Percentiles rank a stretch among this genome's conserved stretches.
These are phyloP conservation scores for Cettia cetti DNA, from an alignment of 2,113 vertebrate genomes.

Conservation along the genomic window DNA sequence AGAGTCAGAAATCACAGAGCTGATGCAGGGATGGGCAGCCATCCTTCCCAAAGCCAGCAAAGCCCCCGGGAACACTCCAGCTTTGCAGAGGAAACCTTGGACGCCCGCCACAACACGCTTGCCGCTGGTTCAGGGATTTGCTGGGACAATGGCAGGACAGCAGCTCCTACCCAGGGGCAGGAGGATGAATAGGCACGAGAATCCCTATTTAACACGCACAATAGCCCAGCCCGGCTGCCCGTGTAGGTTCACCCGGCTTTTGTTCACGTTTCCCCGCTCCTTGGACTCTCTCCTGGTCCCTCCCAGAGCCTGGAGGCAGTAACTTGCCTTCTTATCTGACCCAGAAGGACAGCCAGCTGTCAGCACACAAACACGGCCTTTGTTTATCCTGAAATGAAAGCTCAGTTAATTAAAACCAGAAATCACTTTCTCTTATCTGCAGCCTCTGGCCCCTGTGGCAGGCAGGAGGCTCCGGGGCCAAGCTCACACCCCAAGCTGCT, in stretches of 20 bases:
- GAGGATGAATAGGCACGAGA: background rate
- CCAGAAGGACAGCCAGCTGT: conserved; percentile 60
- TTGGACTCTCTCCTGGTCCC: conserved; percentile 33
- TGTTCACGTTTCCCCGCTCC: background rate
- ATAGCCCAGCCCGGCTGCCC: background rate
- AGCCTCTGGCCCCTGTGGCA: background rate
- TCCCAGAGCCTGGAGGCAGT: conserved; percentile 32
- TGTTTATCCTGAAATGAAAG: conserved; percentile 51
- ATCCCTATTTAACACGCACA: background rate
- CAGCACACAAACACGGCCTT: conserved; percentile 57
- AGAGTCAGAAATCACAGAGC: background rate
- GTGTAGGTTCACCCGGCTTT: background rate
- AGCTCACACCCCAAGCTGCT: background rate
- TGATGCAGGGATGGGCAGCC: fast-evolving
- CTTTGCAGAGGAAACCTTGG: background rate
- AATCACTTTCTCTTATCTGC: conserved; percentile 40
- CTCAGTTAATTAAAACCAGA: conserved; percentile 58
- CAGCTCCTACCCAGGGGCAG: background rate
- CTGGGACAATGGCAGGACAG: background rate
- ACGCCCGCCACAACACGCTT: fast-evolving
- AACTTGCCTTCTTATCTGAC: conserved; percentile 55
- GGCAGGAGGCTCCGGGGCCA: background rate
- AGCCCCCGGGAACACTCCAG: background rate
- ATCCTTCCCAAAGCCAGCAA: background rate
- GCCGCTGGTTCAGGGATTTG: background rate